A percentile compares a stretch with the other conserved stretches of the same genome.
Conservation (phyloP, 2,797 vertebrate genomes). For the Poecilia velifera region DNA sequence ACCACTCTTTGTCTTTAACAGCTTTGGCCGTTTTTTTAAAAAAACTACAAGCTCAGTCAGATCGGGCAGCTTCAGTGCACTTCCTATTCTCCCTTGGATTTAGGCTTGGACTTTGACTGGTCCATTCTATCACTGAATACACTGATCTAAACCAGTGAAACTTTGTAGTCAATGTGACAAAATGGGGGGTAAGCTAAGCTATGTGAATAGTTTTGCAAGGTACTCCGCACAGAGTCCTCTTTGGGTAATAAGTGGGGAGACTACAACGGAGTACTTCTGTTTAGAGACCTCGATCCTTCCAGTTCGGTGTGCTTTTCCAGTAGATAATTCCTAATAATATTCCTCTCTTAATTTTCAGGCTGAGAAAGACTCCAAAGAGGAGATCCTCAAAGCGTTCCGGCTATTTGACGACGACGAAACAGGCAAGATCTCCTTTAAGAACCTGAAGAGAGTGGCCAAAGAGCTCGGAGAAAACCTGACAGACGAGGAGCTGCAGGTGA, state of each 20-base stretch:
- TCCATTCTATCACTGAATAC: neutral
- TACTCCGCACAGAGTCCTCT: neutral
- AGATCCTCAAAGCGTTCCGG: conserved; percentile 95
- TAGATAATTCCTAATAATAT: neutral
- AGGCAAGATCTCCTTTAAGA: conserved; percentile 94
- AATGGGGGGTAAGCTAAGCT: neutral
- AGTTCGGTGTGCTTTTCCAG: neutral
- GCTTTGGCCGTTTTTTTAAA: neutral
- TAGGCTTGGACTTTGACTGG: neutral
- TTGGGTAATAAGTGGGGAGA: neutral
- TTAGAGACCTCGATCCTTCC: neutral
- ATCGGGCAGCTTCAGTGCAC: neutral
- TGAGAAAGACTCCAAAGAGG: conserved; percentile 96
- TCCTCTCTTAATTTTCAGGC: conserved; percentile 75
- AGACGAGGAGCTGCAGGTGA: conserved; percentile 94
- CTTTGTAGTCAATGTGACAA: neutral
- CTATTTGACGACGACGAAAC: conserved; percentile 96
- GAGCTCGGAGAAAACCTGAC: conserved; percentile 95
- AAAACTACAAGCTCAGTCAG: neutral
- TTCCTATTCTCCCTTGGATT: neutral
- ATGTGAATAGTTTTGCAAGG: neutral
- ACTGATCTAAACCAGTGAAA: neutral
- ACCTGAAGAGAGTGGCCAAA: conserved; percentile 92
- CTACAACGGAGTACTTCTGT: neutral
- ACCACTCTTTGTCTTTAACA: neutral